Percentiles rank a stretch among this genome's conserved stretches.
Conservation (phyloP, 2,888 invertebrate species). For the Exephanes ischioxanthus region DNA sequence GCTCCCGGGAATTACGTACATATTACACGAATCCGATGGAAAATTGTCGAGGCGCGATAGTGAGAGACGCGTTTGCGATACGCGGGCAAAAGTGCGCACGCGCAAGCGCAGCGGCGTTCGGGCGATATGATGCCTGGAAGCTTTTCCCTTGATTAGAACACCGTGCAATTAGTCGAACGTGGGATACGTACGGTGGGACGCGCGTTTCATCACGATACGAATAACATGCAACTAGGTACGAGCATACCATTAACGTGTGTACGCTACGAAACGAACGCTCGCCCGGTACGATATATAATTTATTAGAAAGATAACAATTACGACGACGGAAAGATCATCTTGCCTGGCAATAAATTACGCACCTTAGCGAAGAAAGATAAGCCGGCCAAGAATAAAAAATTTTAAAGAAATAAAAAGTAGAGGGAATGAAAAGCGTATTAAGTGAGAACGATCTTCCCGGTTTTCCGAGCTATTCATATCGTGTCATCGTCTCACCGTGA, state of each 20-base stretch:
- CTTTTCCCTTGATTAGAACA: constrained; percentile 57
- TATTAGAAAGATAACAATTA: constrained; percentile 62
- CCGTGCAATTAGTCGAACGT: constrained; percentile 61
- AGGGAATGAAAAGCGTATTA: constrained; percentile 16
- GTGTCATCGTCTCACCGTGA: neutral
- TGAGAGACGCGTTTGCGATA: constrained; percentile 5
- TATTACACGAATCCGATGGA: constrained; percentile 41
- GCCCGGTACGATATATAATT: constrained; percentile 41
- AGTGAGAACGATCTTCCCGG: constrained; percentile 7
- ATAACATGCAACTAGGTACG: constrained; percentile 30
- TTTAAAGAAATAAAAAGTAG: constrained; percentile 30
- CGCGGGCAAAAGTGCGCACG: neutral
- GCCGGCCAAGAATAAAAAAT: neutral
- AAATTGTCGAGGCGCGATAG: constrained; percentile 11
- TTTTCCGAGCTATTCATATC: neutral
- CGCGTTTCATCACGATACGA: constrained; percentile 45
- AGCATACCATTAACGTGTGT: constrained; percentile 25
- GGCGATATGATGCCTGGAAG: constrained; percentile 1
- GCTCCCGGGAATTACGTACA: constrained; percentile 43
- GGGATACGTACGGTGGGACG: constrained; percentile 55
- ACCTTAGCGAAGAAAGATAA: neutral
- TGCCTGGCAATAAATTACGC: constrained; percentile 23
- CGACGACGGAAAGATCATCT: constrained; percentile 37
- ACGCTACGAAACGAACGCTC: neutral
- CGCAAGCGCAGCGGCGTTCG: neutral